Evolutionary conservation across 2,797 vertebrate species (phyloP), one percentile per base, ranked within the genome.

Genomic region (Gila robusta): DNA sequence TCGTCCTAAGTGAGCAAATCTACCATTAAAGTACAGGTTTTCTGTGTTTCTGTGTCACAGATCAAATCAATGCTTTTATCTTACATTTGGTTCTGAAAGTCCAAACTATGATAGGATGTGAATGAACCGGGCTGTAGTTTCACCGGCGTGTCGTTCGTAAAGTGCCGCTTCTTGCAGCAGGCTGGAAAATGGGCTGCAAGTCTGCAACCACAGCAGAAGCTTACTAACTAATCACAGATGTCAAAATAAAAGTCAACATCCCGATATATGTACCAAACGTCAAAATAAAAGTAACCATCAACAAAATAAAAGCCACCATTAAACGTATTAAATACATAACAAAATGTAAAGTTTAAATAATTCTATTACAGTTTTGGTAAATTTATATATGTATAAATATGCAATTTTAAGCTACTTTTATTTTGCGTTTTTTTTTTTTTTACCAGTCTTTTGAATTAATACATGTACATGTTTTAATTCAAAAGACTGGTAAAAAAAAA

Each of bases 161-260:
- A 66, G 69, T 26, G 69, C 77, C 84, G 84, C 84, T 85, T 66
- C 54, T 32, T 7, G 14, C 77, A 47, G 62, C 37, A 12, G 28
- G 23, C 32, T 76, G 37, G 16, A 54, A 17, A 81, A 70, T 1
- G 5, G 32, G 2, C 9, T 14, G 21, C 28, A 7, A 32, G 4
- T n/a, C 1, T 14, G 84, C 41, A 11, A 79, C 26, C 32, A 66
- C 78, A 54, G 78, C 41, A 86, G 41, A 66, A 6, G 54, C 56
- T 73, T 37, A 71, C 56, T 52, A 64, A 66, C 54, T 72, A 72
- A 49, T 79, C 66, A 35, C 28, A 72, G 19, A 21, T 62, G 39
- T 85, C 83, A 85, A 79, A 85, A 85, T 85, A 85, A 85, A 85
- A 79, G 83, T 79, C 67, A 19, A 1, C 5, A 35, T 23, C 32